Base-by-base conservation (phyloP, 2,797 vertebrate species). In the Harpagifer antarcticus region DNA sequence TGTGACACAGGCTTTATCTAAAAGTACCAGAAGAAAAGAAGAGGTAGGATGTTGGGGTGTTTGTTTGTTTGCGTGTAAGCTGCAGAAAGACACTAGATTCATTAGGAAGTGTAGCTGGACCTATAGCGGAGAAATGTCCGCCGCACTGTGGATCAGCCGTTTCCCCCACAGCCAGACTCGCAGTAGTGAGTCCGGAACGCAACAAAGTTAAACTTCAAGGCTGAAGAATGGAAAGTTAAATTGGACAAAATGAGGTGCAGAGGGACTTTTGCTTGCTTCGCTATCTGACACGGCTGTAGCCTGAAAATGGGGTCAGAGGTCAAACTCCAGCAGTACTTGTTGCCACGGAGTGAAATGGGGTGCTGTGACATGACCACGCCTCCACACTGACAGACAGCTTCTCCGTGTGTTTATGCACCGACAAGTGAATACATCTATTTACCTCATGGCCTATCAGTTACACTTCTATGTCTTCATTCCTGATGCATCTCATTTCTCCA, bases 281-380 rank as follows among this genome's bases (percentile, higher is more conserved):
- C 72, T 52, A 76, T 84, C 55, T 44, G 72, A 89, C 64, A 89
- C 73, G 2, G 45, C 76, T 67, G 43, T n/a, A 62, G 75, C 56
- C 65, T 53, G 64, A 57, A 86, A 91, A 89, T 61, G 53, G 70
- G 83, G 90, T 90, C 85, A 87, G 64, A 84, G 90, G 77, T 88
- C 81, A 78, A 53, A 76, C 73, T 60, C 55, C 10, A 48, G 77
- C 66, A 43, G 52, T 69, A 45, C 78, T 45, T 74, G 55, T 48
- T 56, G 68, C 43, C 68, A 15, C 37, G 61, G 77, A 85, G 72
- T 69, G 65, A 82, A 81, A 82, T 4, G 10, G 45, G 58, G 16
- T 52, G 57, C 43, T 65, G 61, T 31, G 70, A 71, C 56, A 60
- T 4, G 56, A 47, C 49, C 59, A 27, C 48, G 14, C 31, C 49